Percentiles rank a stretch among this genome's conserved stretches.
phyloP scores from a whole-genome alignment of 2,888 invertebrate genomes.

The Spodoptera exigua region DNA sequence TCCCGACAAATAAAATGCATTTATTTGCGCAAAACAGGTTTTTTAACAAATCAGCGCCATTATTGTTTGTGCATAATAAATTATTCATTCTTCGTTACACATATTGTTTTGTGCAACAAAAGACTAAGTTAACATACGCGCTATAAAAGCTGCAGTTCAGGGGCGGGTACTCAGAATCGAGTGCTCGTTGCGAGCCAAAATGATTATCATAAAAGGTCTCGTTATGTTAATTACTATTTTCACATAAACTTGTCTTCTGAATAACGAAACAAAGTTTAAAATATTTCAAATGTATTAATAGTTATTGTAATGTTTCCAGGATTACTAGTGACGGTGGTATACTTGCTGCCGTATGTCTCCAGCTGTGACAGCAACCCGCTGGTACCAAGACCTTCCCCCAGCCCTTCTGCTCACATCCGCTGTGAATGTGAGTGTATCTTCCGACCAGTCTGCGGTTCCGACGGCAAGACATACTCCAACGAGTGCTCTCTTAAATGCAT shows the following conservation, averaged over 20 bases:
- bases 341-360: slow-evolving; percentile 20
- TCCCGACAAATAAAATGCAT: too few relatives aligned
- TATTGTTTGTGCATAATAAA: slow-evolving; percentile 23
- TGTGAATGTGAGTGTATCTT: slow-evolving; percentile 33
- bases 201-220: slow-evolving; percentile 33
- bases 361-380: slow-evolving; percentile 1
- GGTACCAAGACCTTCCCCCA: background rate
- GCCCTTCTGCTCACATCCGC: slow-evolving; percentile 10
- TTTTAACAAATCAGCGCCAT: slow-evolving; percentile 5
- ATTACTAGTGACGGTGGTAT: slow-evolving; percentile 19
- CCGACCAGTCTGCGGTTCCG: slow-evolving; percentile 64
- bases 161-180: background rate
- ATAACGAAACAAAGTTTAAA: background rate
- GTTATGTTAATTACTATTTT: slow-evolving; percentile 1
- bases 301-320: slow-evolving; percentile 11
- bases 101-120: slow-evolving; percentile 9
- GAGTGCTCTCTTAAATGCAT: slow-evolving; percentile 57
- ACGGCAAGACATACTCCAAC: slow-evolving; percentile 63
- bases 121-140: slow-evolving; percentile 19
- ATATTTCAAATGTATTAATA: too few relatives aligned
- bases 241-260: background rate
- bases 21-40: too few relatives aligned
- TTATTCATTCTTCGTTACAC: slow-evolving; percentile 6
- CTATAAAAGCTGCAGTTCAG: slow-evolving; percentile 20
- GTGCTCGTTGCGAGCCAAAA: slow-evolving; percentile 8